Base-by-base conservation (phyloP, 2,888 invertebrate species). In the Lithosia quadra region DNA sequence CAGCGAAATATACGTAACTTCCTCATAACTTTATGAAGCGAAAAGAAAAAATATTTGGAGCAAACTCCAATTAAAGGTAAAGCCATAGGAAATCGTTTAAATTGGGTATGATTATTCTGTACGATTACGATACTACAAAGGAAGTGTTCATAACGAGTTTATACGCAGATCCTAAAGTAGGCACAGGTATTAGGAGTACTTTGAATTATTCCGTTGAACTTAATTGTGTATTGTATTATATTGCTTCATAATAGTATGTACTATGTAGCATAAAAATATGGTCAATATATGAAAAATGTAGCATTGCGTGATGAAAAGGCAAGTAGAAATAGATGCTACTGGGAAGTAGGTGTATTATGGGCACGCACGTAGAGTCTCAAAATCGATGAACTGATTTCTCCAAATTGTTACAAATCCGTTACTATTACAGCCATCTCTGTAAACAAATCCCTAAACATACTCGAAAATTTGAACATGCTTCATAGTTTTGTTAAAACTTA, bases 371-470 rank as follows among this genome's bases (percentile, higher is more conserved):
- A 43, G 62, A 18, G 24, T 61, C 68, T 67, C 57, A 59, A 69
- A 64, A 57, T 65, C n/a, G n/a, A 67, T 63, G 34, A 79, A 53
- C 33, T 77, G 68, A 76, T 79, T 76, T 73, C 24, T 69, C 58
- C 66, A 64, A 62, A 55, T 18, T 13, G 28, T 33, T 49, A 3
- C 11, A 24, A 56, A 21, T 11, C 7, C 0, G 21, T 24, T 22
- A 56, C 13, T 22, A 55, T 11, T 55, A 22, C 9, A 13, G 22
- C 22, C 4, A 11, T 55, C 10, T 22, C 22, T 21, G 55, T 55
- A 55, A 22, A 21, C 22, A 43, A 43, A 43, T 43, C 15, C 5
- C 15, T 4, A 49, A 8, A 49, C 15, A 49, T 18, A 18, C 43
- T 43, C 43, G 9, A 49, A 49, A 49, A 43, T 43, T 2, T 18